Evolutionary conservation across 2,113 vertebrate species (phyloP).

Genomic region (Amphiprion percula): DNA sequence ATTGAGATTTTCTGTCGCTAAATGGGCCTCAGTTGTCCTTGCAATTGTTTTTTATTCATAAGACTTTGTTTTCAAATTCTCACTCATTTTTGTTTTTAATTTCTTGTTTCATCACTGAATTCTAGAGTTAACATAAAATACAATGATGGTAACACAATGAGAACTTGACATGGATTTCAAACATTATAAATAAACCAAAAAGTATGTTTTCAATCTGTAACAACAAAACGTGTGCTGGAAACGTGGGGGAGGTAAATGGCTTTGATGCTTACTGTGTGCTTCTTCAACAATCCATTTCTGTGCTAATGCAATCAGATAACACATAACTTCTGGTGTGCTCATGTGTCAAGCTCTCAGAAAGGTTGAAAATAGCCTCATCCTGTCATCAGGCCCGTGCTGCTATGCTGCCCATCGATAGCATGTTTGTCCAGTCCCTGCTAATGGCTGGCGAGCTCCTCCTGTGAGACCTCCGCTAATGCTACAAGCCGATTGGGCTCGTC

Average conservation of each 20-base stretch:
- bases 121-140: no score
- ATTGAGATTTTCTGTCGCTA: no score
- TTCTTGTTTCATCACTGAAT: no score
- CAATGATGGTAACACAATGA: no score
- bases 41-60: no score
- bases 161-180: no score
- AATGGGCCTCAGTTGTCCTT: no score
- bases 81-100: no score
- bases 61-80: no score
- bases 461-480: constrained; percentile 18
- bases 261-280: background rate
- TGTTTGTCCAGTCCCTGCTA: background rate
- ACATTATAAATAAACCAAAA: no score
- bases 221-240: no score
- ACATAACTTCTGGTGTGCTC: constrained; percentile 2
- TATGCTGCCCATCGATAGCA: background rate
- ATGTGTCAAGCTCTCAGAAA: background rate
- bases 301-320: constrained; percentile 8
- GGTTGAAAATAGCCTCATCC: background rate
- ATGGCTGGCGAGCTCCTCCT: constrained; percentile 17
- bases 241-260: background rate
- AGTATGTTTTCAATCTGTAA: no score
- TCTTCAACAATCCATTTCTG: background rate
- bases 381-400: background rate
- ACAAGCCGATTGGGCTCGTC: background rate